Percentiles rank a stretch among this genome's conserved stretches.
phyloP scores from a whole-genome alignment of 2,113 vertebrate genomes.

The Cairina moschata region DNA sequence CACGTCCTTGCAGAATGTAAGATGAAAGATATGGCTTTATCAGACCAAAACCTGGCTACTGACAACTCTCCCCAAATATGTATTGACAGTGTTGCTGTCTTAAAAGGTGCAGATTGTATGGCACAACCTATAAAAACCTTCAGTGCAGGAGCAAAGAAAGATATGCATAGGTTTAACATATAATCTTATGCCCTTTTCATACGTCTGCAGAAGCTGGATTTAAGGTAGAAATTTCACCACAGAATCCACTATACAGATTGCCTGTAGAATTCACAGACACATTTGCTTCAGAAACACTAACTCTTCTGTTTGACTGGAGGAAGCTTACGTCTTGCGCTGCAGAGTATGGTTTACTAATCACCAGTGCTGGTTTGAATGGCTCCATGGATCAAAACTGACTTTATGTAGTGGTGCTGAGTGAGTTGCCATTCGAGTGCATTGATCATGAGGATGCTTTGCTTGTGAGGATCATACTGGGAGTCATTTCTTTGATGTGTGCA shows the following conservation, averaged over 20 bases:
- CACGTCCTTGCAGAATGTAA: neutral
- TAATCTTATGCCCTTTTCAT: neutral
- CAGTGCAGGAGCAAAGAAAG: neutral
- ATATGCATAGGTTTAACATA: neutral
- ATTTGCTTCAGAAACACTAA: slow-evolving; percentile 20
- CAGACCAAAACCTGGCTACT: slow-evolving; percentile 10
- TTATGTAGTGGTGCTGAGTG: neutral
- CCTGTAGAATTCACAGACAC: slow-evolving; percentile 12
- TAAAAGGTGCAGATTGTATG: slow-evolving; percentile 12
- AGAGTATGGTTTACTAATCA: slow-evolving; percentile 46
- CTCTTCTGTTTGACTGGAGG: neutral
- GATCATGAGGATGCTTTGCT: slow-evolving; percentile 17
- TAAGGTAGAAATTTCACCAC: slow-evolving; percentile 46
- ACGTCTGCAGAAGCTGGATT: neutral
- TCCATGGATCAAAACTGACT: slow-evolving; percentile 54
- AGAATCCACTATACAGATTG: slow-evolving; percentile 31
- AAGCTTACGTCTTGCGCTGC: neutral
- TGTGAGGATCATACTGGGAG: slow-evolving; percentile 27
- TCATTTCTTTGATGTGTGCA: slow-evolving; percentile 42
- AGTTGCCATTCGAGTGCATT: slow-evolving; percentile 15
- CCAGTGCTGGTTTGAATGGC: slow-evolving; percentile 5
- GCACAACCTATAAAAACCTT: slow-evolving; percentile 5
- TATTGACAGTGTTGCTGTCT: slow-evolving; percentile 2
- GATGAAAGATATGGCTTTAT: slow-evolving; percentile 4
- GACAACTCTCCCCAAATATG: neutral